Percentiles rank a stretch among this genome's conserved stretches.
These are phyloP conservation scores for Rapana venosa DNA, from an alignment of 2,888 invertebrate species.

Conservation along the genomic window DNA sequence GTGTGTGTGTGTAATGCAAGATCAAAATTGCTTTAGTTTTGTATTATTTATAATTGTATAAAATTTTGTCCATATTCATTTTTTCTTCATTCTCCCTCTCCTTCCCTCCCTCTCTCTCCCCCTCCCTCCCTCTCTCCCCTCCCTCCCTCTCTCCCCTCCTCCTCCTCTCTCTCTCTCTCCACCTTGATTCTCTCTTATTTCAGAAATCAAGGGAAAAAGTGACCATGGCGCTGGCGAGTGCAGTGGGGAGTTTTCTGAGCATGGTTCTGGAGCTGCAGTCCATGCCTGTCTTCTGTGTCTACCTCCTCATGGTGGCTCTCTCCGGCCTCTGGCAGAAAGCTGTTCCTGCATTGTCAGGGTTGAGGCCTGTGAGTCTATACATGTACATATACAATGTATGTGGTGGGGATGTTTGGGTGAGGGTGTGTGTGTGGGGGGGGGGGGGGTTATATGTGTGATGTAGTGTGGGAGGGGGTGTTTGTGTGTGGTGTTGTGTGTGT, in stretches of 20 bases:
- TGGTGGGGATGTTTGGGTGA: not conserved
- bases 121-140: not conserved
- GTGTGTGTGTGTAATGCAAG: not conserved
- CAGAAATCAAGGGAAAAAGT: not conserved
- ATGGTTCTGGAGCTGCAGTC: constrained; percentile 58
- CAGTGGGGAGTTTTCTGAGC: constrained; percentile 34
- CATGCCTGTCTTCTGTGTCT: constrained; percentile 57
- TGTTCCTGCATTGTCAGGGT: constrained; percentile 59
- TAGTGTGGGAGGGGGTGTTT: too few species aligned
- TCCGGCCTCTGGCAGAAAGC: constrained; percentile 68
- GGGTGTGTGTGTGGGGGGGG: not conserved
- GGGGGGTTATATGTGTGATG: too few species aligned
- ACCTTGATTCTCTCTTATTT: not conserved
- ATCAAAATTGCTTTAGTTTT: not conserved
- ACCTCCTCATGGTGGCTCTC: constrained; percentile 61
- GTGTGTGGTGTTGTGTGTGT: too few species aligned
- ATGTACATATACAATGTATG: not conserved
- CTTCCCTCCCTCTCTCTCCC: not conserved
- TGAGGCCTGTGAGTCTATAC: constrained; percentile 62
- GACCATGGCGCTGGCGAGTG: not conserved
- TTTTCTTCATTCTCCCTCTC: not conserved
- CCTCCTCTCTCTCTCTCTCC: constrained; percentile 8
- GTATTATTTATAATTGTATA: not conserved
- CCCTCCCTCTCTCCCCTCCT: not conserved
- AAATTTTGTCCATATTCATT: not conserved